These are phyloP conservation scores for Sander vitreus DNA, from an alignment of 2,113 vertebrate genomes.

Conservation along the genomic window DNA sequence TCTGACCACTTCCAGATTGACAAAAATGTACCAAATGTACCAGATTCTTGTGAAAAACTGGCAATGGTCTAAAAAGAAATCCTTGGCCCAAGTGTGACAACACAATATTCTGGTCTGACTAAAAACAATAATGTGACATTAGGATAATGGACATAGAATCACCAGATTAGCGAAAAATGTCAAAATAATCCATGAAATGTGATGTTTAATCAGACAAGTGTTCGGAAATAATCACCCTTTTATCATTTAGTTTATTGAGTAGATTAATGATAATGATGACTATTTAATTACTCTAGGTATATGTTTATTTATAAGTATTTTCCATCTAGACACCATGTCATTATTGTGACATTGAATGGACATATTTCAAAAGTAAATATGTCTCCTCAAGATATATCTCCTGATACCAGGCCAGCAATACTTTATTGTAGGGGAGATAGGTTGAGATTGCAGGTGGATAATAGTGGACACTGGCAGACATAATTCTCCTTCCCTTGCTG, in stretches of 20 bases:
- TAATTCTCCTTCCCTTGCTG: slow-evolving; percentile 60
- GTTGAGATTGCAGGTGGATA: slow-evolving; percentile 60
- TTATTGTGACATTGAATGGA: background rate
- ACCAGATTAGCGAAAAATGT: background rate
- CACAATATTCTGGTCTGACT: background rate
- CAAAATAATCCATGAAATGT: background rate
- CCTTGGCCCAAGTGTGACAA: background rate
- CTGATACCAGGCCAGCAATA: slow-evolving; percentile 25
- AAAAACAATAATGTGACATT: background rate
- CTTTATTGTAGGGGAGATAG: slow-evolving; percentile 42
- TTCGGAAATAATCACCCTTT: background rate
- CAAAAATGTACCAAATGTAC: background rate
- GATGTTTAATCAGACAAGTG: slow-evolving; percentile 7
- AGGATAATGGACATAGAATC: background rate
- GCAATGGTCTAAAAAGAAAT: background rate
- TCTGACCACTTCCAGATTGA: background rate
- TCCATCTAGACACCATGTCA: background rate
- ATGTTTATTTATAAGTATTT: slow-evolving; percentile 15
- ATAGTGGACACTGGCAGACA: slow-evolving; percentile 61
- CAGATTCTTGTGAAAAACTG: background rate
- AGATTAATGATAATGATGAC: background rate
- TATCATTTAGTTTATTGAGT: background rate
- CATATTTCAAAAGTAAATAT: slow-evolving; percentile 34
- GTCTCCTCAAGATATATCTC: slow-evolving; percentile 24
- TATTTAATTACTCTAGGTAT: background rate